A percentile compares a stretch with the other conserved stretches of the same genome.
phyloP scores from a whole-genome alignment of 2,888 invertebrate species.

The Poecilobothrus nobilitatus region DNA sequence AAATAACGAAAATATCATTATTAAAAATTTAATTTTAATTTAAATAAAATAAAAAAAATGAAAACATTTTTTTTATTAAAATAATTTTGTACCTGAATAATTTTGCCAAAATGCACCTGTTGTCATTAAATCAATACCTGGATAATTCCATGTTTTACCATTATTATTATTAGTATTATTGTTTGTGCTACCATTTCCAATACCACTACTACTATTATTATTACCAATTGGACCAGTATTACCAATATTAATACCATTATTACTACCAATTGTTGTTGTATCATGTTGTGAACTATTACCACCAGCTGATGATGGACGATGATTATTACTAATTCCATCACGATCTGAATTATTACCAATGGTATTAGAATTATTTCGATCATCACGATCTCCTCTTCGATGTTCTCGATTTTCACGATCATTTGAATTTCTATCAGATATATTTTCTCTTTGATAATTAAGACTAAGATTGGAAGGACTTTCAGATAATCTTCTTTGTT shows the following conservation, averaged over 20 bases:
- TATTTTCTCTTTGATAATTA: slow-evolving; percentile 1
- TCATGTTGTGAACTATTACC: slow-evolving; percentile 31
- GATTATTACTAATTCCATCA: background rate
- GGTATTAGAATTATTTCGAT: slow-evolving; percentile 26
- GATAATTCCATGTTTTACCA: slow-evolving; percentile 58
- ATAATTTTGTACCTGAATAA: slow-evolving; percentile 69
- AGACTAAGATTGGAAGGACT: slow-evolving; percentile 17
- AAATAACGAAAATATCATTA: slow-evolving; percentile 7
- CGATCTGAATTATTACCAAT: background rate
- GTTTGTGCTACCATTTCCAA: slow-evolving; percentile 25
- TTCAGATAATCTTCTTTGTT: slow-evolving; percentile 26
- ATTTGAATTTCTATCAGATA: slow-evolving; percentile 13
- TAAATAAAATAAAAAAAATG: no score
- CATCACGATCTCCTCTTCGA: slow-evolving; percentile 32
- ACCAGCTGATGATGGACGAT: slow-evolving; percentile 41
- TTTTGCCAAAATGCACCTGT: slow-evolving; percentile 87
- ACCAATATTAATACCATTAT: slow-evolving; percentile 32
- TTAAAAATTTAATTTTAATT: no score
- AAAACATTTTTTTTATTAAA: no score
- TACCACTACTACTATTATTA: slow-evolving; percentile 35
- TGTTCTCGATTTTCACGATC: slow-evolving; percentile 31
- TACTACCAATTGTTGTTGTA: slow-evolving; percentile 31
- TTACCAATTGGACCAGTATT: slow-evolving; percentile 37
- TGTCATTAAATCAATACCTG: slow-evolving; percentile 72
- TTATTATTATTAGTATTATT: background rate